phyloP scores from a whole-genome alignment of 2,888 invertebrate genomes.

The Herminia tarsipennalis region DNA sequence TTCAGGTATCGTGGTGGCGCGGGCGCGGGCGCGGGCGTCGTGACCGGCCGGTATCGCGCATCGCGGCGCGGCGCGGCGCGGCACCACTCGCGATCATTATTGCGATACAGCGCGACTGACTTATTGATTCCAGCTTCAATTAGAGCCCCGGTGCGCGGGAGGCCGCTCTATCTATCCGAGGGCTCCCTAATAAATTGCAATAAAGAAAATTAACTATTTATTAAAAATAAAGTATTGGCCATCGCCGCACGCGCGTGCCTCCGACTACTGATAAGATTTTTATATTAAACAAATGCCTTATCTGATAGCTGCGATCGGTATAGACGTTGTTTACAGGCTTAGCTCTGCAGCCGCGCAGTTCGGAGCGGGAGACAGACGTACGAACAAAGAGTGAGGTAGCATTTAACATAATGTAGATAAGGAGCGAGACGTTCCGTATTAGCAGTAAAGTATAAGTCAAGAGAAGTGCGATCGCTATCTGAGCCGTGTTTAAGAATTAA shows the following conservation, averaged over 20 bases:
- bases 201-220: conserved; percentile 45
- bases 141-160: conserved; percentile 48
- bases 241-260: conserved; percentile 15
- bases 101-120: conserved; percentile 56
- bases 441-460: conserved; percentile 24
- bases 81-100: conserved; percentile 45
- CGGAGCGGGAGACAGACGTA: too few relatives aligned
- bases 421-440: neutral
- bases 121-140: conserved; percentile 67
- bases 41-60: conserved; percentile 43
- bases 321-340: neutral
- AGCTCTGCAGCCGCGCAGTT: too few relatives aligned
- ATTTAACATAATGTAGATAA: too few relatives aligned
- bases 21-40: conserved; percentile 39
- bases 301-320: conserved; percentile 5
- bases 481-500: conserved; percentile 23
- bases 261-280: conserved; percentile 15
- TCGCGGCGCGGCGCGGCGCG: conserved; percentile 31
- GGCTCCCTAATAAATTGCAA: conserved; percentile 43
- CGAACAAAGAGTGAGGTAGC: too few relatives aligned
- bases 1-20: conserved; percentile 27
- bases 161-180: conserved; percentile 38
- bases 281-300: conserved; percentile 24
- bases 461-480: conserved; percentile 33
- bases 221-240: conserved; percentile 31